Evolutionary conservation across 1,140 invertebrate genomes (phyloP), one percentile per base, ranked within the genome.

Genomic region (Drosophila willistoni): DNA sequence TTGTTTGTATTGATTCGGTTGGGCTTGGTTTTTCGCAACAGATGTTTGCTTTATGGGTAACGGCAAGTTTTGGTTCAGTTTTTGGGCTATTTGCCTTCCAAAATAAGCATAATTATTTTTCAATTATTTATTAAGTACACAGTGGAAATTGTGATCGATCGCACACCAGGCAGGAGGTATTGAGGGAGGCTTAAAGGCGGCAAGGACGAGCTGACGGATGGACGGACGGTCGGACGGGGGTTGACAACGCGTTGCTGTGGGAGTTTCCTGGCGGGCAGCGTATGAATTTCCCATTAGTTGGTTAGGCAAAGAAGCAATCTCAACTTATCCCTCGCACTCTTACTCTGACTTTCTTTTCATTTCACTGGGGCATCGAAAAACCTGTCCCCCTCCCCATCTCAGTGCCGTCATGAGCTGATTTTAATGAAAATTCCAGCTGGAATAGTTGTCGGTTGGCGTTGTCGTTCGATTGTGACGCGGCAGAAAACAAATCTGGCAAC

Each of bases 61-160:
- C 44, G n/a, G 13, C 2, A 33, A 64, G 57, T 55, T 17, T 68
- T 69, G 22, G 51, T 14, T 44, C 56, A 68, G 61, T 61, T 82
- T 77, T 87, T 86, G 42, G 82, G 68, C 72, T 71, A 77, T 86
- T 76, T 77, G 70, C 73, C 68, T 77, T 64, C 68, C 62, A 33
- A 60, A 42, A 80, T 66, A 74, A 70, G 84, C 77, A 80, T 89
- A 87, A 89, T 87, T 87, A 87, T 87, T 89, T 87, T 84, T 80
- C 84, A 87, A 87, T 87, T 87, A 87, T 87, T 84, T 87, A 87
- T 89, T 87, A 87, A 87, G 84, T 89, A 87, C 83, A 89, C 77
- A 36, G 56, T 17, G 60, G 69, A 80, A 80, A 73, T 89, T 80
- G 83, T 87, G 83, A 87, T 89, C 83, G 83, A 87, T 86, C 84